Evolutionary conservation across 92 coral and sea anemone species (phyloP), one percentile per base, ranked within the genome.

Genomic region (Anthopleura xanthogrammica): DNA sequence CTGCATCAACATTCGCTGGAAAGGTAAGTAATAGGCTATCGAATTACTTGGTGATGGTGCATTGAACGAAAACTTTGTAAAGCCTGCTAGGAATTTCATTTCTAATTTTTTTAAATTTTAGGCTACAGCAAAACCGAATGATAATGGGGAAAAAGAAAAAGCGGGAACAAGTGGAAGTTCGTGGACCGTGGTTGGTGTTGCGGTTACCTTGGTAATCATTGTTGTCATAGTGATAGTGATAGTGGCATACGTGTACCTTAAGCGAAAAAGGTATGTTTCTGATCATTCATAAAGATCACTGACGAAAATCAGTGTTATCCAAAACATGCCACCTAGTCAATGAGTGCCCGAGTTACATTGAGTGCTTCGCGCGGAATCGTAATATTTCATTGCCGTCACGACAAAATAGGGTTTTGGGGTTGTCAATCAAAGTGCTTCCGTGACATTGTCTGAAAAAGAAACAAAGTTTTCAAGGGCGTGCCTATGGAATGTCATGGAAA

Each of bases 201-300:
- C 17, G 68, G 68, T 60, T 60, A 60, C 68, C 68, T 17, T 60
- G 68, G 68, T 17, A 29, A 60, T 60, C 68, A 17, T 60, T 20
- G 36, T 60, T 68, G 74, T 29, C 74, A 68, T 68, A 68, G 74
- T 68, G 74, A 68, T 68, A 29, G 74, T 29, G 16, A 68, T 68
- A 23, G 41, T 12, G 1, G 74, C 74, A 68, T 68, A 68, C 74
- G 46, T 68, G 16, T 23, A 68, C 74, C 13, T 41, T 11, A 65
- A 65, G 22, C 39, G 72, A 23, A 65, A 65, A 65, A 65, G 72
- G 72, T 65, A 1, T 11, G 16, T 54, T 54, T 54, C 58, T 54
- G 2, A 11, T 4, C 12, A 54, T 11, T 54, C 16, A 54, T 19
- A 29, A 29, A 29, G 36, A 29, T 29, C 36, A 29, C 36, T 29